Evolutionary conservation across 2,113 vertebrate genomes (phyloP).

Genomic region (Mus musculus): DNA sequence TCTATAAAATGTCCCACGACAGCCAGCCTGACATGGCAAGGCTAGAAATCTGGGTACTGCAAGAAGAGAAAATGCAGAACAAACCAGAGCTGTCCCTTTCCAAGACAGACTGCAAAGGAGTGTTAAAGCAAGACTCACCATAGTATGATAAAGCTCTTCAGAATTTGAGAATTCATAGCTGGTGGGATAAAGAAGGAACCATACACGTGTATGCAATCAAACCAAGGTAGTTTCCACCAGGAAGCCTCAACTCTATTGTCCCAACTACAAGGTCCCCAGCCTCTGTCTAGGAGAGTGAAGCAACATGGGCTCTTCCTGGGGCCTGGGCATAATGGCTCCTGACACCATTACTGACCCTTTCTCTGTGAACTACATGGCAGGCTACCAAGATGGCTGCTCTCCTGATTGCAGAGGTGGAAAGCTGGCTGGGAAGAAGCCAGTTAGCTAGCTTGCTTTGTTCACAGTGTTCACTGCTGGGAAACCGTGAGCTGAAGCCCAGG

Average conservation of each 20-base stretch:
- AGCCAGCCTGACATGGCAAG: fast-evolving
- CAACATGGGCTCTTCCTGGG: not conserved
- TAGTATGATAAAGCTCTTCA: not conserved
- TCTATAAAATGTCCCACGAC: not conserved
- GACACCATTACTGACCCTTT: too few species aligned
- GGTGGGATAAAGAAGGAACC: not conserved
- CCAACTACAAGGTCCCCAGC: fast-evolving
- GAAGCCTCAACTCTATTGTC: not conserved
- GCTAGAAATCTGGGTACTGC: fast-evolving
- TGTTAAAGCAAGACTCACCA: not conserved
- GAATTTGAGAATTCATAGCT: not conserved
- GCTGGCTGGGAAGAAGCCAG: not conserved
- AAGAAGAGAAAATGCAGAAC: not conserved
- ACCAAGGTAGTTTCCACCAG: not conserved
- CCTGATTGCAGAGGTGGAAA: not conserved
- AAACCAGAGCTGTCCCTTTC: not conserved
- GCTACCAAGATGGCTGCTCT: not conserved
- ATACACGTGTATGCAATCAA: not conserved
- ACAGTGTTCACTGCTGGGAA: not conserved
- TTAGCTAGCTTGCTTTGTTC: too few species aligned
- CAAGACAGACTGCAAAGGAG: not conserved
- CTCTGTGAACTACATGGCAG: fast-evolving
- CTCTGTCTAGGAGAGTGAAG: not conserved
- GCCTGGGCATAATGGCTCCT: not conserved
- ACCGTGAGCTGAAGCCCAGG: not conserved